Evolutionary conservation across 2,888 invertebrate genomes (phyloP).

Genomic region (Scaptomyza cyrtandrae): DNA sequence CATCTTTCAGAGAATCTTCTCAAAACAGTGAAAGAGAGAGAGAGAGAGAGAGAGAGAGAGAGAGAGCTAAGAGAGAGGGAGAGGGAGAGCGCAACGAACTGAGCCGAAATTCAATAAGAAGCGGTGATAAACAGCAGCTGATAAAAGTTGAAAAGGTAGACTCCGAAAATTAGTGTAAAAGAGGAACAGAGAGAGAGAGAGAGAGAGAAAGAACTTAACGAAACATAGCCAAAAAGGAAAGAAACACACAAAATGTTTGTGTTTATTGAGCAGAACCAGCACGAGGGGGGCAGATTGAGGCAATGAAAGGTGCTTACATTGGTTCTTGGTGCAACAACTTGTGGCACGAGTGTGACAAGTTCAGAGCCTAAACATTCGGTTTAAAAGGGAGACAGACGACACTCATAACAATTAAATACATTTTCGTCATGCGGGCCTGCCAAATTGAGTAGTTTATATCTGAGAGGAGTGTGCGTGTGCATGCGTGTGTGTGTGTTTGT

Average conservation of each 20-base stretch:
- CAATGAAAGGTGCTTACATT: not conserved
- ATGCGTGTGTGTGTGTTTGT: slow-evolving; percentile 5
- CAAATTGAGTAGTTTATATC: slow-evolving; percentile 20
- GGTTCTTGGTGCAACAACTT: slow-evolving; percentile 61
- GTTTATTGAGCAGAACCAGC: slow-evolving; percentile 9
- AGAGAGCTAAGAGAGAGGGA: slow-evolving; percentile 5
- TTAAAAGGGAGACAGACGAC: slow-evolving; percentile 20
- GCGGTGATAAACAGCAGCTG: slow-evolving; percentile 73
- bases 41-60: slow-evolving; percentile 18
- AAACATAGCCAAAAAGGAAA: slow-evolving; percentile 28
- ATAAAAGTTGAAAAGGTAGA: slow-evolving; percentile 70
- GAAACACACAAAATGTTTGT: slow-evolving; percentile 32
- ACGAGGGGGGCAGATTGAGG: not conserved
- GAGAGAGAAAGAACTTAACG: slow-evolving; percentile 5
- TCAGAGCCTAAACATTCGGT: slow-evolving; percentile 15
- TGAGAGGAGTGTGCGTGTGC: not conserved
- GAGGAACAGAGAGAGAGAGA: slow-evolving; percentile 12
- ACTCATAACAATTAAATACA: slow-evolving; percentile 53
- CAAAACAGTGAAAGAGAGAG: slow-evolving; percentile 12
- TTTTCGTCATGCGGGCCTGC: slow-evolving; percentile 27
- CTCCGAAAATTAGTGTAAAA: slow-evolving; percentile 67
- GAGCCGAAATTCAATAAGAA: slow-evolving; percentile 71
- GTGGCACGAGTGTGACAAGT: slow-evolving; percentile 78
- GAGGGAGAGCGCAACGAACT: slow-evolving; percentile 48
- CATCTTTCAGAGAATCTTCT: slow-evolving; percentile 24